phyloP scores from a whole-genome alignment of 2,797 vertebrate species.

The Sciurus vulgaris region DNA sequence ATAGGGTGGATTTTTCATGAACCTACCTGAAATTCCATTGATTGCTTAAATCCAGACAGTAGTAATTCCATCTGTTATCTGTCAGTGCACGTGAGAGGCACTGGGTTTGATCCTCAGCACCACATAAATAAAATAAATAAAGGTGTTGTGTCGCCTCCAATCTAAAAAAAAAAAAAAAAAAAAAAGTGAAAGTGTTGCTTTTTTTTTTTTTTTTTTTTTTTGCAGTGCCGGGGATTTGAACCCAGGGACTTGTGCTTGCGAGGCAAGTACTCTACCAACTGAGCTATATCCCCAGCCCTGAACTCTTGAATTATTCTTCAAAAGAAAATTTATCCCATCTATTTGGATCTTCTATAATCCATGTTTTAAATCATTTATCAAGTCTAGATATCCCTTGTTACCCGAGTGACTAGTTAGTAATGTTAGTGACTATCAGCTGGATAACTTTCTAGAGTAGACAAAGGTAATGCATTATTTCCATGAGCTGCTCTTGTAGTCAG shows the following conservation, averaged over 20 bases:
- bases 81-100: no score
- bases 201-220: no score
- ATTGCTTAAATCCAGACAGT: not conserved
- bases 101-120: no score
- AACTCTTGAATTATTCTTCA: not conserved
- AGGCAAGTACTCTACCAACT: no score
- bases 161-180: no score
- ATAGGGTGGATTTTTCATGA: not conserved
- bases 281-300: no score
- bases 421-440: no score
- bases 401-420: not conserved
- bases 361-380: not conserved
- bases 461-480: not conserved
- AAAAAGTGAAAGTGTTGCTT: not conserved
- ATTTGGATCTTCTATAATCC: not conserved
- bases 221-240: no score
- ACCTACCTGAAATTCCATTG: not conserved
- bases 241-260: no score
- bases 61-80: not conserved
- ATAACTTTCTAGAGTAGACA: not conserved
- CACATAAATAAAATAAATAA: no score
- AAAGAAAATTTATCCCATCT: not conserved
- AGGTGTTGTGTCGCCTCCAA: no score
- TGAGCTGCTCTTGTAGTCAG: not conserved
- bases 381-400: not conserved